Conservation (phyloP, 2,888 invertebrate genomes). For the Adela reaumurella region DNA sequence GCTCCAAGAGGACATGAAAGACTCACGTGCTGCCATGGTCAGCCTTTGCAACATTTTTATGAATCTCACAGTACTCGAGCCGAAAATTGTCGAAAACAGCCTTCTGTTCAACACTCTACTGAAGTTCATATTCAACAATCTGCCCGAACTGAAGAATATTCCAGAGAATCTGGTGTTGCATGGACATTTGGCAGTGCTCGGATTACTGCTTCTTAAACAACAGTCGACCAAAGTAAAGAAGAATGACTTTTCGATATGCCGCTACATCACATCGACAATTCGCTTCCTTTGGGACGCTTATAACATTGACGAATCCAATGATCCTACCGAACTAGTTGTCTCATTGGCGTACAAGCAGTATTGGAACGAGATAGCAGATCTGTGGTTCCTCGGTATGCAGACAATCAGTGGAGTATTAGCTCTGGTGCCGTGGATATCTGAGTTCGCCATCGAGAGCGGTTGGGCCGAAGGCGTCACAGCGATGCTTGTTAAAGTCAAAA, state of each 20-base stretch:
- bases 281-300: conserved; percentile 92
- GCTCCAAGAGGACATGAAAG: conserved; percentile 76
- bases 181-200: conserved; percentile 80
- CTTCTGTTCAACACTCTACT: conserved; percentile 73
- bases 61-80: conserved; percentile 87
- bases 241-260: conserved; percentile 84
- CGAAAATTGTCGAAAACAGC: conserved; percentile 76
- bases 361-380: conserved; percentile 86
- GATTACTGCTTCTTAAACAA: conserved; percentile 78
- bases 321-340: conserved; percentile 77
- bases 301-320: conserved; percentile 83
- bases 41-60: conserved; percentile 89
- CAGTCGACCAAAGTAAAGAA: conserved; percentile 79
- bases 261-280: conserved; percentile 85
- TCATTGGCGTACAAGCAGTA: conserved; percentile 81
- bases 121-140: conserved; percentile 80
- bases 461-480: conserved; percentile 87
- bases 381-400: conserved; percentile 94
- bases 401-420: conserved; percentile 81
- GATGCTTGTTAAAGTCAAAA: conserved; percentile 77
- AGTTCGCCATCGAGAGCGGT: conserved; percentile 90
- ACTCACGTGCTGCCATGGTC: conserved; percentile 80
- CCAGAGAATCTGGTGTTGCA: conserved; percentile 82
- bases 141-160: conserved; percentile 79
- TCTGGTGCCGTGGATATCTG: conserved; percentile 83